Conservation (phyloP, 1,140 invertebrate species). For the Lethrus apterus region DNA sequence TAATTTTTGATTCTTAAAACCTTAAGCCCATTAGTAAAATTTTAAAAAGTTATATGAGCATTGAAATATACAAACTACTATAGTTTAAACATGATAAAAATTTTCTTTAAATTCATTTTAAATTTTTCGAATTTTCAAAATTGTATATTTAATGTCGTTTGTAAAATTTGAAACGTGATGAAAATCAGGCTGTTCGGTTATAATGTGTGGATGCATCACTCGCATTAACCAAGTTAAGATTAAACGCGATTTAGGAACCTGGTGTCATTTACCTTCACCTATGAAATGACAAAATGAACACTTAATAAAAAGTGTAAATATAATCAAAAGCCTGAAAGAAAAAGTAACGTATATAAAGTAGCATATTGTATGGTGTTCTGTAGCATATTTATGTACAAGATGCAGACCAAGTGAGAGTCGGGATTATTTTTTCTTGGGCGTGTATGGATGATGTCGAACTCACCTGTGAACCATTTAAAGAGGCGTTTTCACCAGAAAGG, state of each 20-base stretch:
- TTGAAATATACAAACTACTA: neutral
- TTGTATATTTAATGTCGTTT: neutral
- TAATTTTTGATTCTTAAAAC: neutral
- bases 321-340: conserved; percentile 47
- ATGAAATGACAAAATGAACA: conserved; percentile 10
- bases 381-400: conserved; percentile 8
- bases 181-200: no score
- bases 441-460: no score
- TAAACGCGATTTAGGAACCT: neutral
- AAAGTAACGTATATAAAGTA: conserved; percentile 15
- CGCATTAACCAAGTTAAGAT: neutral
- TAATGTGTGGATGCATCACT: no score
- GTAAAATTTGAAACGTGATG: neutral
- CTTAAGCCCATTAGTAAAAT: neutral
- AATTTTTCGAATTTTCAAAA: conserved; percentile 3
- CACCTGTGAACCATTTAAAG: conserved; percentile 61
- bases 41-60: neutral
- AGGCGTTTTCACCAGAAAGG: conserved; percentile 52
- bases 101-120: neutral
- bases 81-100: neutral
- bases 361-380: neutral
- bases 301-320: conserved; percentile 50
- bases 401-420: no score
- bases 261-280: neutral
- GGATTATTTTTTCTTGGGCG: no score